These are phyloP conservation scores for Melinaea marsaeus DNA, from an alignment of 2,888 invertebrate species.

Conservation along the genomic window DNA sequence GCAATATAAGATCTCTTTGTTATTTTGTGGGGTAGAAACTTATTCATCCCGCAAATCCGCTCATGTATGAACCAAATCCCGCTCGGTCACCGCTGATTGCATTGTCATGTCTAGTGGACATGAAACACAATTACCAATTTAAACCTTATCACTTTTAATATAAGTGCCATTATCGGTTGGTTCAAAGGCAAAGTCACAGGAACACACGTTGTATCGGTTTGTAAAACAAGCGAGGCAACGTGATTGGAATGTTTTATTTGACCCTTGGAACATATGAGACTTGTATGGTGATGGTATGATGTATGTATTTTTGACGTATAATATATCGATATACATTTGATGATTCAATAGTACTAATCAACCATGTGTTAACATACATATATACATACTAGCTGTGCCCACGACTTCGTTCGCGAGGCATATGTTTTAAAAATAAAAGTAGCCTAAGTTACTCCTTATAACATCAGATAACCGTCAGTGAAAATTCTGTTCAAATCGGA, in stretches of 20 bases:
- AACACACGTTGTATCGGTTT: slow-evolving; percentile 71
- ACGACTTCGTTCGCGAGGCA: no score
- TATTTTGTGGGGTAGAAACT: slow-evolving; percentile 77
- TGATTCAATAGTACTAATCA: slow-evolving; percentile 48
- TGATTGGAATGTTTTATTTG: slow-evolving; percentile 75
- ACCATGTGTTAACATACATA: slow-evolving; percentile 9
- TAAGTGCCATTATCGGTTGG: slow-evolving; percentile 39
- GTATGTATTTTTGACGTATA: slow-evolving; percentile 69
- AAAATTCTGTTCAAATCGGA: no score
- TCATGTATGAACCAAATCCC: slow-evolving; percentile 77
- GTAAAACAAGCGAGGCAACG: slow-evolving; percentile 75
- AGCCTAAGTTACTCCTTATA: no score
- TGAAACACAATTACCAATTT: slow-evolving; percentile 31
- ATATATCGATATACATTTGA: slow-evolving; percentile 48
- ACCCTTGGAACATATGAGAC: slow-evolving; percentile 74
- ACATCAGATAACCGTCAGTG: no score
- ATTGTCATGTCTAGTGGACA: slow-evolving; percentile 73
- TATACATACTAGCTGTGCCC: no score
- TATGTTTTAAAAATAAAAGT: no score
- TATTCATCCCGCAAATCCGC: slow-evolving; percentile 77
- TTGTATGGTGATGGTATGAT: slow-evolving; percentile 71
- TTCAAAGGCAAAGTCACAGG: slow-evolving; percentile 37
- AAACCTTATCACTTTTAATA: slow-evolving; percentile 30
- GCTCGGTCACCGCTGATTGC: slow-evolving; percentile 78
- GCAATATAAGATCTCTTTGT: slow-evolving; percentile 69